Conservation (phyloP, 2,888 invertebrate species). For the Acrobasis repandana region DNA sequence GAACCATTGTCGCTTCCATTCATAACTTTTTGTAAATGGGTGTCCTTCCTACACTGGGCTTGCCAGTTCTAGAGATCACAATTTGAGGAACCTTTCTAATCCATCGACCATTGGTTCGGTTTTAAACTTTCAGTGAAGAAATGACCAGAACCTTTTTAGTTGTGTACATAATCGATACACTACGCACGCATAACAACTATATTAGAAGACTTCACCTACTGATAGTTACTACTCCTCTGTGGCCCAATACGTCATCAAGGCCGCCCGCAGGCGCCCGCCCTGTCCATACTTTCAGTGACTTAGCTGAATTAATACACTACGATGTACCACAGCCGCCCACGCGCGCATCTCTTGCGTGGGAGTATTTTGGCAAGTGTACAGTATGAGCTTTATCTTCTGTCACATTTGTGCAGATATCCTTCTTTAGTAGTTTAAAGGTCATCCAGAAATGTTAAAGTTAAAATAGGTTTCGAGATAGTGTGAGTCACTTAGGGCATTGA, state of each 20-base stretch:
- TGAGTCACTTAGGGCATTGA: not conserved
- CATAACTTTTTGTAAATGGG: too few species aligned
- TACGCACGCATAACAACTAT: too few species aligned
- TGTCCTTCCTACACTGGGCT: too few species aligned
- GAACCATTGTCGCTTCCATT: too few species aligned
- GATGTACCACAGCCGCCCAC: conserved; percentile 51
- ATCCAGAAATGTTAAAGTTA: conserved; percentile 6
- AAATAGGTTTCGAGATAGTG: not conserved
- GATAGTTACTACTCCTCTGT: not conserved
- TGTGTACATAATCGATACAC: too few species aligned
- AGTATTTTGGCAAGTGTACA: conserved; percentile 31
- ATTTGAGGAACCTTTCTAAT: too few species aligned
- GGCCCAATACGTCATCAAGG: conserved; percentile 25
- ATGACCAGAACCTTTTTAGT: too few species aligned
- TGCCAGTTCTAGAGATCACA: too few species aligned
- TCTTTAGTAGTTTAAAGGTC: conserved; percentile 15
- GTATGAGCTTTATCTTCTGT: conserved; percentile 33
- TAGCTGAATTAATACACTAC: conserved; percentile 53
- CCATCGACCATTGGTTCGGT: too few species aligned
- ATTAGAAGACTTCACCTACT: too few species aligned
- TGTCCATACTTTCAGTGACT: conserved; percentile 40
- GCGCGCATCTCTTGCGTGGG: conserved; percentile 52
- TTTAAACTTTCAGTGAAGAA: too few species aligned
- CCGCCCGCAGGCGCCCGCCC: conserved; percentile 31
- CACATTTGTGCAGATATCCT: conserved; percentile 14